Evolutionary conservation across 2,797 vertebrate genomes (phyloP), one percentile per base, ranked within the genome.

Genomic region (Miopithecus talapoin): DNA sequence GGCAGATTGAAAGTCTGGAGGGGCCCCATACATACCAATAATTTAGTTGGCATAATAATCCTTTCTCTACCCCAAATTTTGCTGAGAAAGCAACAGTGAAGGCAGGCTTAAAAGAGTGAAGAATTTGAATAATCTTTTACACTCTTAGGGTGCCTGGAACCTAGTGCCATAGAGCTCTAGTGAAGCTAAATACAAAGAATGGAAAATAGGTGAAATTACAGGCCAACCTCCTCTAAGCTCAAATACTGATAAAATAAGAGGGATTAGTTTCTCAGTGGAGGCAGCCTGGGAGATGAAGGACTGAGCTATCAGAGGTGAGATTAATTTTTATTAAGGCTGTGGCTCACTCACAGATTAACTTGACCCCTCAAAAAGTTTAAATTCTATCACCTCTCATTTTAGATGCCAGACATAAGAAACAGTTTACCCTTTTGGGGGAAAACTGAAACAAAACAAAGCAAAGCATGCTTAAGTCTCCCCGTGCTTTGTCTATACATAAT

Each of bases 111-210:
- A 50, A 91, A 87, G 36, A 93, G 88, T 50, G 74, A 74, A 68
- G 28, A 92, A 70, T 91, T 81, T 91, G 72, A 94, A 70, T 46
- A 61, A 59, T 75, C 4, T 92, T 89, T 55, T 79, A 91, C 28
- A 89, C 85, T 80, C 16, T 93, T 70, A 48, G 68, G 39, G 36
- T 80, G 5, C 39, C 53, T 91, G 48, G 36, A 85, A 93, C 46
- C 26, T 88, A 74, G 61, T 26, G 61, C 36, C 16, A 43, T 28
- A 68, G n/a, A 53, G 21, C 11, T n/a, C 30, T n/a, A 68, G 33
- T 68, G 61, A 68, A 93, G 61, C 24, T 85, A 85, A 96, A 85
- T 61, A 78, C 16, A 89, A 92, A 78, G 74, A 86, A 90, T 55
- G 33, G 26, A 46, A 81, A 92, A 91, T 48, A 76, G 28, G 28